Evolutionary conservation across 2,113 vertebrate genomes (phyloP).

Genomic region (Nerophis ophidion): DNA sequence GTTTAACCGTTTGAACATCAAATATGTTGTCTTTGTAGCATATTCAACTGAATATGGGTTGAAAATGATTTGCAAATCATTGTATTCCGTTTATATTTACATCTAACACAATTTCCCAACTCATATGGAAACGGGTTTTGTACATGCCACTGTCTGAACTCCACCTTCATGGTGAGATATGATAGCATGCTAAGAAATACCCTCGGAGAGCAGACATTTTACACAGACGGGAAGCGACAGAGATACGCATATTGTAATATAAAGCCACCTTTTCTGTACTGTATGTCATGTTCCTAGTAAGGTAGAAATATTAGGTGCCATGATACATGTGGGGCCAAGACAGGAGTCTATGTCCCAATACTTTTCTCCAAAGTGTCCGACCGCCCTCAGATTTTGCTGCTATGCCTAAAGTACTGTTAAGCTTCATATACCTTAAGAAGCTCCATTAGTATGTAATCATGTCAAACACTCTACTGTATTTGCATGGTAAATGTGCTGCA

Average conservation of each 20-base stretch:
- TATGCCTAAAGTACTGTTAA: not conserved
- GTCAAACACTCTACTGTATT: not conserved
- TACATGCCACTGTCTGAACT: slow-evolving; percentile 8
- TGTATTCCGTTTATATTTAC: no score
- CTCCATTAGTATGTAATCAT: not conserved
- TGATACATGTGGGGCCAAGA: no score
- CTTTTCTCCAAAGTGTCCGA: not conserved
- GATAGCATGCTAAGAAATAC: slow-evolving; percentile 31
- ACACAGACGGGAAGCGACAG: slow-evolving; percentile 3
- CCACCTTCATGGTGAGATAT: slow-evolving; percentile 12
- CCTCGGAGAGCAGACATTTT: slow-evolving; percentile 24
- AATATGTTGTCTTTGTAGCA: no score
- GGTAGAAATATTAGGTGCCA: no score
- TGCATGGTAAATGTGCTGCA: not conserved
- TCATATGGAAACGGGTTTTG: no score
- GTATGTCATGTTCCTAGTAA: no score
- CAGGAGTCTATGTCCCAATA: not conserved
- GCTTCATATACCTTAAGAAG: not conserved
- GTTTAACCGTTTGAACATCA: no score
- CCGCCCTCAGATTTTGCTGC: not conserved
- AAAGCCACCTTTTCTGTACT: no score
- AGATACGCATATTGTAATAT: slow-evolving; percentile 18
- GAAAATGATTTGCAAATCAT: no score
- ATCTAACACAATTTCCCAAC: no score
- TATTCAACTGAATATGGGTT: no score